A percentile compares a stretch with the other conserved stretches of the same genome.
phyloP scores from a whole-genome alignment of 1,140 invertebrate genomes.

The Drosophila insularis region DNA sequence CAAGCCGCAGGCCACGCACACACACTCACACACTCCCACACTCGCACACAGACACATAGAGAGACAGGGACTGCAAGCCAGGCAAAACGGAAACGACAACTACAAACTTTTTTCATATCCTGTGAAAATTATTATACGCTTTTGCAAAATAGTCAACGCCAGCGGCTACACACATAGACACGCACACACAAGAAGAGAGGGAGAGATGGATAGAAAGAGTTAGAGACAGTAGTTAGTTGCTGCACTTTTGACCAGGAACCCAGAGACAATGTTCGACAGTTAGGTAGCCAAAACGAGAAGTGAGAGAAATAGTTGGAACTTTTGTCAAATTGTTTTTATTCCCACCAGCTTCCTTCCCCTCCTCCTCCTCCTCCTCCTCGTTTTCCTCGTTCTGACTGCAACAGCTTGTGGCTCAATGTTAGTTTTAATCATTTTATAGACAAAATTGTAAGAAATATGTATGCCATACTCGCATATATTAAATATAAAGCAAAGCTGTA shows the following conservation, averaged over 20 bases:
- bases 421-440: slow-evolving; percentile 63
- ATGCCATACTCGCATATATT: background rate
- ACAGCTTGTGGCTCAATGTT: slow-evolving; percentile 64
- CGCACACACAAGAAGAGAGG: background rate
- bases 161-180: slow-evolving; percentile 28
- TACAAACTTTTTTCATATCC: slow-evolving; percentile 77
- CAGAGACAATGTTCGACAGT: slow-evolving; percentile 54
- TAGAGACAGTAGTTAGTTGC: slow-evolving; percentile 24
- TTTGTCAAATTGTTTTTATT: slow-evolving; percentile 69
- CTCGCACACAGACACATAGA: background rate
- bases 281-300: slow-evolving; percentile 16
- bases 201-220: slow-evolving; percentile 3
- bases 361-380: background rate
- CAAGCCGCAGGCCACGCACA: slow-evolving; percentile 60
- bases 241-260: slow-evolving; percentile 64
- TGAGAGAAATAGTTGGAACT: slow-evolving; percentile 34
- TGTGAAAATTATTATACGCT: slow-evolving; percentile 79
- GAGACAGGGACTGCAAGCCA: slow-evolving; percentile 8
- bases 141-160: slow-evolving; percentile 70
- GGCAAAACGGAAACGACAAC: slow-evolving; percentile 68
- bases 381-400: slow-evolving; percentile 32
- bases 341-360: background rate
- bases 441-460: slow-evolving; percentile 8
- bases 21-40: slow-evolving; percentile 30
- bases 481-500: background rate